Evolutionary conservation across 2,797 vertebrate genomes (phyloP).

Genomic region (Channa striata): DNA sequence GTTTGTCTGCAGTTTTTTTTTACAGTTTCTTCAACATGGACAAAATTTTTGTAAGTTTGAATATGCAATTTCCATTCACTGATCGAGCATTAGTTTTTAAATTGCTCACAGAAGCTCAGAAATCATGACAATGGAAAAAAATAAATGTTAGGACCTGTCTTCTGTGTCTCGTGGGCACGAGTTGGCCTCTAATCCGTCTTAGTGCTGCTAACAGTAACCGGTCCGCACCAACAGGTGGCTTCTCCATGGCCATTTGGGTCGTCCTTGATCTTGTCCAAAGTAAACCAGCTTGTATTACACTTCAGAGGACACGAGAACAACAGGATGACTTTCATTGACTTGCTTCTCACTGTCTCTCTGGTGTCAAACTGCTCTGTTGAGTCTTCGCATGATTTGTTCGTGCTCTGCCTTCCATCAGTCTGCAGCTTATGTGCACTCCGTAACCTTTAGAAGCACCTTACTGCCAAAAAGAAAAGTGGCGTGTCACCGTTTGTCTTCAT

Average conservation of each 20-base stretch:
- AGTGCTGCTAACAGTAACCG: conserved; percentile 31
- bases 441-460: background rate
- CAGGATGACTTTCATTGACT: conserved; percentile 34
- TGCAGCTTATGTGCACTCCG: background rate
- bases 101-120: too few species aligned
- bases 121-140: too few species aligned
- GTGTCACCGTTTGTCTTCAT: background rate
- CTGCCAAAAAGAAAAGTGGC: background rate
- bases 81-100: too few species aligned
- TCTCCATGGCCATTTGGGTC: conserved; percentile 40
- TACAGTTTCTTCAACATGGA: too few species aligned
- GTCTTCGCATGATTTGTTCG: conserved; percentile 9
- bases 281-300: conserved; percentile 56
- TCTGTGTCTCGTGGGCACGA: too few species aligned
- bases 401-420: conserved; percentile 5
- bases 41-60: too few species aligned
- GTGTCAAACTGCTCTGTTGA: background rate
- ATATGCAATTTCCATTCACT: too few species aligned
- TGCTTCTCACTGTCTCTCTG: background rate
- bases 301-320: conserved; percentile 34
- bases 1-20: too few species aligned
- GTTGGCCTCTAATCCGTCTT: conserved; percentile 25
- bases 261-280: conserved; percentile 44
- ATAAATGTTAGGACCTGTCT: too few species aligned
- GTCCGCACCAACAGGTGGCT: conserved; percentile 58